phyloP scores from a whole-genome alignment of 2,797 vertebrate species.

The Passerculus sandwichensis region DNA sequence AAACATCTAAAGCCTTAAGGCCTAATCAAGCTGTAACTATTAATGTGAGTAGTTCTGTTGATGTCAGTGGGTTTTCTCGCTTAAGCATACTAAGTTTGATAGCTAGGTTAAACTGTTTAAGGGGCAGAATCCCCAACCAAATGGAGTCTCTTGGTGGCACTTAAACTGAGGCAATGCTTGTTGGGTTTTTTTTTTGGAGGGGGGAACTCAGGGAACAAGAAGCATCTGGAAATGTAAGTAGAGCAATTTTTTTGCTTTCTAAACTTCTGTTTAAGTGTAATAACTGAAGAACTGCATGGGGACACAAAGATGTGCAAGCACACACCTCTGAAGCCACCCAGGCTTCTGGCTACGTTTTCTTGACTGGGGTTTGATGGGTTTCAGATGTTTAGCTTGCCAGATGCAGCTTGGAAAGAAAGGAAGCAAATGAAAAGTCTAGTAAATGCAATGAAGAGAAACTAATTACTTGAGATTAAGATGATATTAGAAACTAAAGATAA shows the following conservation, averaged over 20 bases:
- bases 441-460: not conserved
- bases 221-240: not conserved
- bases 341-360: not conserved
- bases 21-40: not conserved
- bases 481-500: not conserved
- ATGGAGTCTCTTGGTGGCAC: not conserved
- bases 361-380: not conserved
- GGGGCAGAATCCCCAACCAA: not conserved
- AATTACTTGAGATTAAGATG: not conserved
- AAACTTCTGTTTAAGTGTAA: not conserved
- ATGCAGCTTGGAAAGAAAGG: not conserved
- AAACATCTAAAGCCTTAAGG: constrained; percentile 15
- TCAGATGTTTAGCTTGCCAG: not conserved
- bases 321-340: not conserved
- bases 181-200: fast-evolving
- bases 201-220: not conserved
- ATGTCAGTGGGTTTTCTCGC: constrained; percentile 5
- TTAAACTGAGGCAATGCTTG: not conserved
- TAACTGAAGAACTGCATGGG: not conserved
- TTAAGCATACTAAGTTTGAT: not conserved
- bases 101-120: not conserved
- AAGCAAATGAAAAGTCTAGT: not conserved
- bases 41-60: not conserved
- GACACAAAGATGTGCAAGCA: not conserved
- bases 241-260: not conserved